Conservation (phyloP, 1,140 invertebrate species). For the Drosophila ogumai region DNA sequence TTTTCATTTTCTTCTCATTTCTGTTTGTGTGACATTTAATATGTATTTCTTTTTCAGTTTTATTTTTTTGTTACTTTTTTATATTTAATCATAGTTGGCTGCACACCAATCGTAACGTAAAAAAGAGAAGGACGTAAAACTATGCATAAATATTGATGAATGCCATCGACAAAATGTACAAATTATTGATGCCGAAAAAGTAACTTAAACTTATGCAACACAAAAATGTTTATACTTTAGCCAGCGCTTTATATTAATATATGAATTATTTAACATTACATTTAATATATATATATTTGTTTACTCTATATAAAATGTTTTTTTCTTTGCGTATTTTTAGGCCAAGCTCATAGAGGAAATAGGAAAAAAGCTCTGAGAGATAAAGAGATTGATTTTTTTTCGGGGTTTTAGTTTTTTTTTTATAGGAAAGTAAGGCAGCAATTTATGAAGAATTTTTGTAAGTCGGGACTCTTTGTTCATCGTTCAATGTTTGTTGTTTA, state of each 20-base stretch:
- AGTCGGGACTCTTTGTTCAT: constrained; percentile 40
- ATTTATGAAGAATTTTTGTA: constrained; percentile 70
- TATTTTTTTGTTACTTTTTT: neutral
- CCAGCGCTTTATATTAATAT: constrained; percentile 56
- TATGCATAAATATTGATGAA: constrained; percentile 58
- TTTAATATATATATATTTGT: constrained; percentile 51
- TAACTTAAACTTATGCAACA: constrained; percentile 52
- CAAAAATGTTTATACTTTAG: constrained; percentile 35
- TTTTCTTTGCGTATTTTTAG: constrained; percentile 54
- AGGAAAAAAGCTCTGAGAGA: constrained; percentile 64
- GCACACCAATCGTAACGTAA: constrained; percentile 44
- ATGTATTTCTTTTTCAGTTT: constrained; percentile 36
- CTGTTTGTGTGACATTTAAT: constrained; percentile 57
- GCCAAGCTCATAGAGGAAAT: constrained; percentile 74
- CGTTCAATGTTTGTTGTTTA: constrained; percentile 8
- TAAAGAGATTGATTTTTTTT: constrained; percentile 17
- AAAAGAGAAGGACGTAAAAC: constrained; percentile 31
- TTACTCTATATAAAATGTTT: constrained; percentile 40
- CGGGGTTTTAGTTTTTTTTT: constrained; percentile 21
- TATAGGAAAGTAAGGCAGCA: constrained; percentile 78
- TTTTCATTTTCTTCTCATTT: constrained; percentile 39
- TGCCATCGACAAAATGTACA: constrained; percentile 41
- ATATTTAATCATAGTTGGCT: constrained; percentile 40
- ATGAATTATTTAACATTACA: constrained; percentile 65
- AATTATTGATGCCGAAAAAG: constrained; percentile 45